Conservation (phyloP, 1,140 invertebrate species). For the Apis florea region DNA sequence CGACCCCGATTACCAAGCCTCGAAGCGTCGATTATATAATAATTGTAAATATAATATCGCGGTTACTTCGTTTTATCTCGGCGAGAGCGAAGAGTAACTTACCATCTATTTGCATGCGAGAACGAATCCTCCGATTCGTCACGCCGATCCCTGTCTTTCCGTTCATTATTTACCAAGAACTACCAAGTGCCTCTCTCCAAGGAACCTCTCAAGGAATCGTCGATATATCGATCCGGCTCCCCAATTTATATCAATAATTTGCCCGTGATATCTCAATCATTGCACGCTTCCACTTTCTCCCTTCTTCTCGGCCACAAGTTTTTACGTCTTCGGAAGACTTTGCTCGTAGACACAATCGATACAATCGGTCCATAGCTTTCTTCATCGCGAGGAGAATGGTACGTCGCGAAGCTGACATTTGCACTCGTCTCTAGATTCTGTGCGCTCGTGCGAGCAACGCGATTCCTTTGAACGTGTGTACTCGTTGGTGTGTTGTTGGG, state of each 20-base stretch:
- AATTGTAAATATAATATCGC: not conserved
- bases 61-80: not conserved
- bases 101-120: slow-evolving; percentile 30
- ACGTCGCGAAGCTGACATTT: not conserved
- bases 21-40: not conserved
- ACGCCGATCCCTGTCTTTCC: slow-evolving; percentile 9
- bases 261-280: not conserved
- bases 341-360: not conserved
- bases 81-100: not conserved
- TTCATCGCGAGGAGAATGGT: slow-evolving; percentile 5
- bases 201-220: slow-evolving; percentile 6
- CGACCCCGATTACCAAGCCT: not conserved
- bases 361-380: not conserved
- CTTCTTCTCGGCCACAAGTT: not conserved
- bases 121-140: slow-evolving; percentile 43
- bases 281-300: not conserved
- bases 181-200: too few relatives aligned
- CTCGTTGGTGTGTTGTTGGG: not conserved
- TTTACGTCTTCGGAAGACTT: not conserved
- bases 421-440: too few relatives aligned
- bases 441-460: not conserved
- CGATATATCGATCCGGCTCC: slow-evolving; percentile 23
- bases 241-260: slow-evolving; percentile 29
- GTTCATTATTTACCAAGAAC: slow-evolving; percentile 40
- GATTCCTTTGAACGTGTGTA: not conserved